Base-by-base conservation (phyloP, 2,797 vertebrate genomes). In the Benthosema pterotum region DNA sequence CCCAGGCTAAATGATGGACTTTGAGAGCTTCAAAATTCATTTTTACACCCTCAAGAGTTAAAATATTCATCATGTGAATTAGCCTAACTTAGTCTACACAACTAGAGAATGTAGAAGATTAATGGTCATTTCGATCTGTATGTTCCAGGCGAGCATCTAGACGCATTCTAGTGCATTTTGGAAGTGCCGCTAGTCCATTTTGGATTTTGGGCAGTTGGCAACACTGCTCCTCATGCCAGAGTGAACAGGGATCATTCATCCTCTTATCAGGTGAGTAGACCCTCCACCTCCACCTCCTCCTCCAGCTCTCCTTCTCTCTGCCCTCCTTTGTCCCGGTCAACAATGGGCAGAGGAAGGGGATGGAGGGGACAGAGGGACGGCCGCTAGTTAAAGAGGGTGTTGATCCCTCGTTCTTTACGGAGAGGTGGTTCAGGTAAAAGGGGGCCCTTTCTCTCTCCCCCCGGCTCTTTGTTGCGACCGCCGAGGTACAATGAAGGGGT, bases 381-480 rank as follows among this genome's bases (percentile, higher is more conserved):
- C 22, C 3, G 58, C 75, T 67, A 83, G 74, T 87, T 68, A 79
- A 84, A 87, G 84, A 79, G 81, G 84, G 73, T 79, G 88, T 87
- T 92, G 87, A 90, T 88, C 88, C 87, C 82, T 88, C 82, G 79
- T 91, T 86, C 88, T 92, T 92, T 82, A 87, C 52, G 82, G 87
- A 88, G 91, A 92, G 86, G 72, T 91, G 86, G 79, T 83, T 86
- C 92, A 95, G 94, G 94, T 95, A 95, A 96, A 93, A 87, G 83
- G 86, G 82, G 90, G 77, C 74, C 73, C 80, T 87, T 80, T 50
- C 83, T 84, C 11, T 61, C 15, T 19, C 28, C 32, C 28, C 32
- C 15, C 63, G 53, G 64, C 69, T 81, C 81, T 86, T 86, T 86
- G 83, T 84, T 69, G 64, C 67, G 61, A 59, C 72, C 75, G 59